Evolutionary conservation across 2,113 vertebrate species (phyloP).

Genomic region (Odontesthes bonariensis): DNA sequence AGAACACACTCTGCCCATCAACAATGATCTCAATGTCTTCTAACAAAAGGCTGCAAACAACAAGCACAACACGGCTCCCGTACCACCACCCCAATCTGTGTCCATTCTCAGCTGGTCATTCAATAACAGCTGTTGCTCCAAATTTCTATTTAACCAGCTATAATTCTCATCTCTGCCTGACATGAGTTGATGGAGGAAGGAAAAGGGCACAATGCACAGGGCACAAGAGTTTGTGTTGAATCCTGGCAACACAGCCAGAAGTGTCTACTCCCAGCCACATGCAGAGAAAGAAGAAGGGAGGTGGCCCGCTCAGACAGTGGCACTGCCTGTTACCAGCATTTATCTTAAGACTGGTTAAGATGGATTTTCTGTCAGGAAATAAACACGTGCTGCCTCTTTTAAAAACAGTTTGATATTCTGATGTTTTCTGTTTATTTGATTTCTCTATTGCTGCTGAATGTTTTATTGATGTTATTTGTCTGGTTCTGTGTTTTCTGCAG

Average conservation of each 20-base stretch:
- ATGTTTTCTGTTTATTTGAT: not conserved
- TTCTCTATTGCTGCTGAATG: not conserved
- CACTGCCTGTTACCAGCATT: constrained; percentile 60
- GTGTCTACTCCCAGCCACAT: constrained; percentile 56
- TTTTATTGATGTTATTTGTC: not conserved
- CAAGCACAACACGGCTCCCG: constrained; percentile 19
- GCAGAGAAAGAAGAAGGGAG: constrained; percentile 39
- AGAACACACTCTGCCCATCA: constrained; percentile 63
- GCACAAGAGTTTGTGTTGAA: constrained; percentile 67
- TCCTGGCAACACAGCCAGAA: constrained; percentile 71
- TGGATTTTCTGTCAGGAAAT: constrained; percentile 28
- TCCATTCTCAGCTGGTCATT: constrained; percentile 48
- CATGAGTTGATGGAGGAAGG: constrained; percentile 42
- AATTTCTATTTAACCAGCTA: constrained; percentile 63
- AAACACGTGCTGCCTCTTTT: constrained; percentile 18
- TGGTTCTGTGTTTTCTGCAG: not conserved
- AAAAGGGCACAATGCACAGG: constrained; percentile 65
- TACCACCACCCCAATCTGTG: constrained; percentile 41
- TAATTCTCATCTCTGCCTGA: constrained; percentile 62
- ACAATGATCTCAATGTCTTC: constrained; percentile 64
- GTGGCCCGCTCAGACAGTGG: constrained; percentile 38
- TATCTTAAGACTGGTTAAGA: constrained; percentile 52
- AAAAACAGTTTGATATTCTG: not conserved
- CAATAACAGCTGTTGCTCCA: constrained; percentile 71
- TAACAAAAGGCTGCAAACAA: constrained; percentile 58